phyloP scores from a whole-genome alignment of 2,797 vertebrate species.

The Myoxocephalus aenaeus region DNA sequence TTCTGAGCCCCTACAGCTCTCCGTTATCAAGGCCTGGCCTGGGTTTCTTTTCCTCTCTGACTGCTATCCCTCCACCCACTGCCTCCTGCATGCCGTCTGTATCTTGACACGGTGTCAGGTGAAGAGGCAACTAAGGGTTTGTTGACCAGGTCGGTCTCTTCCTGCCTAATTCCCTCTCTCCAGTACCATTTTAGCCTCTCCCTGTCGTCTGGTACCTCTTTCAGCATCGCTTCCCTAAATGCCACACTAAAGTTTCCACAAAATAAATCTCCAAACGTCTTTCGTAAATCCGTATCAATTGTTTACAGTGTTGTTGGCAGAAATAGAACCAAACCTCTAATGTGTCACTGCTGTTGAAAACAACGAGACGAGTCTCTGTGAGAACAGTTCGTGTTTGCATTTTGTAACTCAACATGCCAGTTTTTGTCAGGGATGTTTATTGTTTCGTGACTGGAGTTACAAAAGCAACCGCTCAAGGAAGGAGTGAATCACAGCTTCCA shows the following conservation, averaged over 20 bases:
- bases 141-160: slow-evolving; percentile 73
- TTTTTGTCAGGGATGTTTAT: slow-evolving; percentile 65
- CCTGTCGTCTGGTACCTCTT: slow-evolving; percentile 2
- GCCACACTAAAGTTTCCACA: slow-evolving; percentile 35
- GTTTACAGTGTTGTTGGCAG: slow-evolving; percentile 52
- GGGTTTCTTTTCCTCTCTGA: slow-evolving; percentile 75
- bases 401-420: slow-evolving; percentile 52
- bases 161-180: slow-evolving; percentile 32
- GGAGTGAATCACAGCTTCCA: slow-evolving; percentile 73
- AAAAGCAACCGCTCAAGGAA: slow-evolving; percentile 65
- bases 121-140: slow-evolving; percentile 73
- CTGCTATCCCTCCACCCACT: slow-evolving; percentile 71
- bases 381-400: slow-evolving; percentile 59
- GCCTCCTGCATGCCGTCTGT: slow-evolving; percentile 70
- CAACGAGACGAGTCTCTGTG: slow-evolving; percentile 54
- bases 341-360: slow-evolving; percentile 56
- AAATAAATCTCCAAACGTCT: slow-evolving; percentile 45
- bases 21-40: slow-evolving; percentile 75
- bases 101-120: slow-evolving; percentile 85
- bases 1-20: slow-evolving; percentile 74
- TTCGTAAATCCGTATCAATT: slow-evolving; percentile 43
- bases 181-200: slow-evolving; percentile 34
- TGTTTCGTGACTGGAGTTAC: slow-evolving; percentile 66
- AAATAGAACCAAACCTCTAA: slow-evolving; percentile 50
- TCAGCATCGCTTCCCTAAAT: slow-evolving; percentile 37